Base-by-base conservation (phyloP, 2,888 invertebrate genomes). In the Thereva unica region DNA sequence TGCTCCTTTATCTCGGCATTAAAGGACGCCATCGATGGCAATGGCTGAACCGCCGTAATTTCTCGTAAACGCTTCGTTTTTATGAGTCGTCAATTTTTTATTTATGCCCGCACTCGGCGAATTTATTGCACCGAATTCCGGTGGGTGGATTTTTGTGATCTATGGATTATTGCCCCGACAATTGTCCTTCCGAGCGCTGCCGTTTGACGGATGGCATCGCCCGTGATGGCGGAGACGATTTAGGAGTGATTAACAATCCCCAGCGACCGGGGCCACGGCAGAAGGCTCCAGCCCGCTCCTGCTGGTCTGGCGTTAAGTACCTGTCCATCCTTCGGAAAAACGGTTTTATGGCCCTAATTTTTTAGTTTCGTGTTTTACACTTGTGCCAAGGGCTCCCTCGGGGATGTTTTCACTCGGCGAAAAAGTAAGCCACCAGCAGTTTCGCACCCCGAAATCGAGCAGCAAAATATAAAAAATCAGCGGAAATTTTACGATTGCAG, bases 31-130 rank as follows among this genome's bases (percentile, higher is more conserved):
- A n/a, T n/a, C 40, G 54, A 8, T 7, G 10, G 40, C 8, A 40
- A 54, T 54, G 40, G 9, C 10, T 23, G 59, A 59, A 59, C 59
- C 44, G 42, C 53, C 54, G 59, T 50, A 57, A 57, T 64, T 64
- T 64, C 64, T 64, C 64, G 67, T 64, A 67, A 64, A 64, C 55
- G 64, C 64, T 67, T 67, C 64, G 52, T 47, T 63, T 67, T 67
- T 67, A 67, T 67, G 67, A 67, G 67, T 67, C 67, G 63, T 67
- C 67, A 67, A 67, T 67, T 67, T 64, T 67, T 67, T 67, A 67
- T 67, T 67, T 67, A 67, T 67, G 67, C 50, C 41, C 56, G 56
- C 56, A 54, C 63, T 67, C 64, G 55, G 64, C 10, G 41, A 67
- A 67, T 67, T 67, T 67, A 67, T 67, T 55, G 67, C 47, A 45